These are phyloP conservation scores for Clytia hemisphaerica DNA, from an alignment of 30 jellyfish, hydroid and myxozoan genomes.

Conservation along the genomic window DNA sequence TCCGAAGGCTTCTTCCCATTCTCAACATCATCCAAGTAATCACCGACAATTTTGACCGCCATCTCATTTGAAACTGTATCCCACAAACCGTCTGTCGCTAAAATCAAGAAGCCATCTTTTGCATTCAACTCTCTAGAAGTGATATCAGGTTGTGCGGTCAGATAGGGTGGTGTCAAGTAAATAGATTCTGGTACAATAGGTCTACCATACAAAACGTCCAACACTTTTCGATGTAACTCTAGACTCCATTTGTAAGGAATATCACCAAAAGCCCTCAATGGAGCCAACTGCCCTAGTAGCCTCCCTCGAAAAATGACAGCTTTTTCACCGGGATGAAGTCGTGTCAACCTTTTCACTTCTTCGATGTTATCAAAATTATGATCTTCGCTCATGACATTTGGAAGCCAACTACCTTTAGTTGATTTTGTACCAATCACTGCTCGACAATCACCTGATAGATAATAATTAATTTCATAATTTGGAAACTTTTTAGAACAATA, in stretches of 20 bases:
- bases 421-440: slow-evolving; percentile 75
- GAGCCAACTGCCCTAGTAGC: slow-evolving; percentile 87
- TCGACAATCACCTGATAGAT: slow-evolving; percentile 77
- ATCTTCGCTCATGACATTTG: slow-evolving; percentile 68
- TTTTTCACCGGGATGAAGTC: slow-evolving; percentile 70
- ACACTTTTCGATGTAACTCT: slow-evolving; percentile 66
- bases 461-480: background rate
- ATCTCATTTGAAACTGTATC: slow-evolving; percentile 70
- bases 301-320: slow-evolving; percentile 61
- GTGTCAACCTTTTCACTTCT: slow-evolving; percentile 59
- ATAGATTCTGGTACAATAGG: slow-evolving; percentile 67
- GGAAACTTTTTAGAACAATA: no score
- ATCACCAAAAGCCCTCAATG: slow-evolving; percentile 94
- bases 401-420: slow-evolving; percentile 45
- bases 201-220: slow-evolving; percentile 70
- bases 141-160: slow-evolving; percentile 86
- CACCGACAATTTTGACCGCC: slow-evolving; percentile 75
- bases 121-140: slow-evolving; percentile 37
- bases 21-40: slow-evolving; percentile 30
- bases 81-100: slow-evolving; percentile 96
- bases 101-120: slow-evolving; percentile 62
- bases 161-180: slow-evolving; percentile 80
- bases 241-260: slow-evolving; percentile 81
- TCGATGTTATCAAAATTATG: slow-evolving; percentile 62
- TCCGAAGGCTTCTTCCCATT: slow-evolving; percentile 23